These are phyloP conservation scores for Meta bourneti DNA, from an alignment of 2,888 invertebrate species.

Conservation along the genomic window DNA sequence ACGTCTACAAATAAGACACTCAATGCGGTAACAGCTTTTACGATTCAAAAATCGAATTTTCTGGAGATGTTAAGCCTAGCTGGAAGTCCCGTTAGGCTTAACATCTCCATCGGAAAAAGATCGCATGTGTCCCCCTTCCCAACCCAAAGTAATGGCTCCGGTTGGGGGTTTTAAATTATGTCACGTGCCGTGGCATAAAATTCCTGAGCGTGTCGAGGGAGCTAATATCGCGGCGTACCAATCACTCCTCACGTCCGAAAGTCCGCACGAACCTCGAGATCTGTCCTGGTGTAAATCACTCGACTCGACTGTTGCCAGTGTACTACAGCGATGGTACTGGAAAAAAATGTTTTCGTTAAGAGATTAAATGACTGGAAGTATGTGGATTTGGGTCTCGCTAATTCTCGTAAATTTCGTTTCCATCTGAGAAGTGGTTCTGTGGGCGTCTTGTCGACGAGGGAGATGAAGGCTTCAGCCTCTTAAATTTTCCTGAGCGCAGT, in stretches of 20 bases:
- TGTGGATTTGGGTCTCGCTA: no score
- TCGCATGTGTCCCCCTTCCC: background rate
- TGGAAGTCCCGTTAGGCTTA: background rate
- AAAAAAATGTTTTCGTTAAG: no score
- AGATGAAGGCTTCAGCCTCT: no score
- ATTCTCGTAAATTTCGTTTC: no score
- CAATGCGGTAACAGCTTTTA: background rate
- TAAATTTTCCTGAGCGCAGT: no score
- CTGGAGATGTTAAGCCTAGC: background rate
- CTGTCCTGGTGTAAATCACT: background rate
- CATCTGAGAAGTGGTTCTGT: no score
- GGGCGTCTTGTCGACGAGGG: no score
- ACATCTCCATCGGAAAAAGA: background rate
- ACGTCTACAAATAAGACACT: background rate
- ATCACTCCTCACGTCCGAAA: background rate
- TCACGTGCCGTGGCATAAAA: slow-evolving; percentile 1
- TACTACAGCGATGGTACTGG: no score
- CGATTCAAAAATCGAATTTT: background rate
- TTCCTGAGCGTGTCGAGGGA: slow-evolving; percentile 9
- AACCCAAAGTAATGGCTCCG: background rate
- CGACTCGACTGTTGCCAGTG: no score
- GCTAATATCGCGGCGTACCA: slow-evolving; percentile 3
- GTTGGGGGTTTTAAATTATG: slow-evolving; percentile 15
- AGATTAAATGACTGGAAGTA: no score
- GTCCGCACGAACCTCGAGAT: background rate